Evolutionary conservation across 1,140 invertebrate genomes (phyloP).

Genomic region (Bombus sylvicola): DNA sequence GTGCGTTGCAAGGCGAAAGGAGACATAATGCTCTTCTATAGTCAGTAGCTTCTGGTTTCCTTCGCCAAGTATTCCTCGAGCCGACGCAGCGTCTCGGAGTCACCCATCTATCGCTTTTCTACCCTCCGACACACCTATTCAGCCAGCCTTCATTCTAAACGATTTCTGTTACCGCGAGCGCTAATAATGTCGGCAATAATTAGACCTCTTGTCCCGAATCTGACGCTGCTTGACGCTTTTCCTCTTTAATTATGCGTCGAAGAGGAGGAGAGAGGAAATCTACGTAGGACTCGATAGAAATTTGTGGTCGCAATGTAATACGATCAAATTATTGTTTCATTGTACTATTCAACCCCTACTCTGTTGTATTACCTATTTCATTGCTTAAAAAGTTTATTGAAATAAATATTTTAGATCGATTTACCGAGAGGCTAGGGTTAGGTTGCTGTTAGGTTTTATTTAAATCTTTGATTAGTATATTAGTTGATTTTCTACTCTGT

Average conservation of each 20-base stretch:
- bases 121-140: constrained; percentile 64
- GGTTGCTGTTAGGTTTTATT: no score
- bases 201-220: constrained; percentile 59
- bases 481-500: neutral
- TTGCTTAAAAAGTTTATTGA: no score
- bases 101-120: constrained; percentile 66
- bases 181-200: constrained; percentile 72
- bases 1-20: constrained; percentile 74
- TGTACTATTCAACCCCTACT: no score
- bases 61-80: constrained; percentile 45
- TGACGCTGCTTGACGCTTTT: constrained; percentile 15
- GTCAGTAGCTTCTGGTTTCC: constrained; percentile 52
- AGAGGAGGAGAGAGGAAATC: neutral
- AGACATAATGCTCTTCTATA: constrained; percentile 80
- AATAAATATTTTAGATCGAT: no score
- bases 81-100: constrained; percentile 43
- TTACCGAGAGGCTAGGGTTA: neutral
- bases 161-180: constrained; percentile 49
- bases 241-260: neutral
- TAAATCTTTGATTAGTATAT: neutral
- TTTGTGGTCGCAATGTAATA: no score
- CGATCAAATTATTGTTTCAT: no score
- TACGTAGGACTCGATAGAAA: neutral
- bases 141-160: constrained; percentile 58
- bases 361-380: no score